Base-by-base conservation (phyloP, 2,888 invertebrate genomes). In the Orthosia cruda region DNA sequence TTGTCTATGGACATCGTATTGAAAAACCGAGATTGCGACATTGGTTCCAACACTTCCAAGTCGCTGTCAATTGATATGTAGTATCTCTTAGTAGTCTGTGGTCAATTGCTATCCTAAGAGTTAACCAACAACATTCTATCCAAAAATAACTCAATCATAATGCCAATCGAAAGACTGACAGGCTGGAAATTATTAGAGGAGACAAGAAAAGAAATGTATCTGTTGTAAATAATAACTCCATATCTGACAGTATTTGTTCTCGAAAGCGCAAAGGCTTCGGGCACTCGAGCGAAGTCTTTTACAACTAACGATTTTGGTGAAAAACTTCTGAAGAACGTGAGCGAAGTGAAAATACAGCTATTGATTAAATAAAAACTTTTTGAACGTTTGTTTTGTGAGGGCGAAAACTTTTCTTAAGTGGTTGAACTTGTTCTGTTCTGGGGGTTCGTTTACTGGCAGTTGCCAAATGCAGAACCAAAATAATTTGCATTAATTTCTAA, bases 121-220 rank as follows among this genome's bases (percentile, higher is more conserved):
- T 62, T 18, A 20, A 57, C 20, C 15, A 72, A 16, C 15, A 0
- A 15, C 50, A 23, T 64, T 26, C 32, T 15, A 32, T 52, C 20
- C 1, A 23, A 57, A 77, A 50, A 3, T 20, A 72, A 54, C 59
- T 13, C 5, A 50, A 45, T 40, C 47, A 15, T 50, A 74, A 77
- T 54, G 58, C 23, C 58, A 65, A 61, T 58, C 58, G 58, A 68
- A 62, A 63, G n/a, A 26, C 26, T 49, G 58, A 77, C 59, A 84
- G 40, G 50, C 54, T 81, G 58, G 62, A 81, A 80, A 81, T 84
- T 47, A 81, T 84, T 84, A 50, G 49, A 15, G 15, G 23, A 50
- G 81, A 81, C 85, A 81, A 26, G 66, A 66, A 84, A 69, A 81
- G 74, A 84, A 71, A 64, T 74, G 52, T 83, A 58, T 66, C 63